Percentiles rank a stretch among this genome's conserved stretches.
Conservation (phyloP, 92 coral and sea anemone genomes). For the Phenganax subtilis region DNA sequence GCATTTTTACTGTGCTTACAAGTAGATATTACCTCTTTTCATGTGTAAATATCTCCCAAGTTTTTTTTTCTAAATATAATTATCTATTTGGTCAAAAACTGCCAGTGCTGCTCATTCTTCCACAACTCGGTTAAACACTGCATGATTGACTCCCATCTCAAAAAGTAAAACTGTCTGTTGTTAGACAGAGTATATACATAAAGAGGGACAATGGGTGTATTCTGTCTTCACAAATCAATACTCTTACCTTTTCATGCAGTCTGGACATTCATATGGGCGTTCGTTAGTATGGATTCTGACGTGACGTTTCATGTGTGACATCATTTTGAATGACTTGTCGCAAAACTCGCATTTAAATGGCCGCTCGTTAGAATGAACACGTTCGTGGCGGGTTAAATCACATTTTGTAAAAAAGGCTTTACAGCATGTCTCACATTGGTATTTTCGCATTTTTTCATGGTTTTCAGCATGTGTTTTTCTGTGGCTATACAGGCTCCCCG, state of each 20-base stretch:
- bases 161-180: too few species aligned
- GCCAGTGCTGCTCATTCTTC: too few species aligned
- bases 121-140: too few species aligned
- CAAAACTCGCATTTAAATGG: conserved; percentile 55
- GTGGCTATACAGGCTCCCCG: conserved; percentile 47
- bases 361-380: conserved; percentile 54
- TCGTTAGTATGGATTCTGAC: conserved; percentile 46
- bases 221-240: not conserved
- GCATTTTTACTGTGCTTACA: too few species aligned
- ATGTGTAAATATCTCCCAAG: too few species aligned
- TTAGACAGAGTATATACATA: too few species aligned
- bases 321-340: conserved; percentile 50
- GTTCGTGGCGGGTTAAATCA: conserved; percentile 47
- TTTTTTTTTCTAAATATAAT: too few species aligned
- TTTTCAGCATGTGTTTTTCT: conserved; percentile 46
- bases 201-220: too few species aligned
- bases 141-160: too few species aligned
- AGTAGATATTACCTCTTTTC: too few species aligned
- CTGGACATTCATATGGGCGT: conserved; percentile 45
- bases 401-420: conserved; percentile 41
- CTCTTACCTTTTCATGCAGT: conserved; percentile 43
- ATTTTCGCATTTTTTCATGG: conserved; percentile 24
- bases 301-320: conserved; percentile 49
- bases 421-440: conserved; percentile 46
- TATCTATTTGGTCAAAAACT: too few species aligned